A percentile compares a stretch with the other conserved stretches of the same genome.
Evolutionary conservation across 2,113 vertebrate species (phyloP).

Genomic region (Lasiurus cinereus): DNA sequence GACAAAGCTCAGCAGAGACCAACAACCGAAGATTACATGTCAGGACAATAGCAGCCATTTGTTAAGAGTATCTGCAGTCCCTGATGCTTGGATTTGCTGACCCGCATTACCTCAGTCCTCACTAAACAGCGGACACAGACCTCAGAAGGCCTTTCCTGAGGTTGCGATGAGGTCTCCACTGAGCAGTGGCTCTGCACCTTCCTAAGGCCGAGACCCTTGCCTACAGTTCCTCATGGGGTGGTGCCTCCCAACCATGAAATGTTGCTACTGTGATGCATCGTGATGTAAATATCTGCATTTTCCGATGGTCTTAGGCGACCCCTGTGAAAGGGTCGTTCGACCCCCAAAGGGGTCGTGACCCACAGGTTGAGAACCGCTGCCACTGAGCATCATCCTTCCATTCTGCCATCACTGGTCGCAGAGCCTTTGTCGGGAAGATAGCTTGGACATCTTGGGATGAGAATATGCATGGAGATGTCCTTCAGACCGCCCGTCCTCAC

Average conservation of each 20-base stretch:
- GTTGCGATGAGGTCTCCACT: not conserved
- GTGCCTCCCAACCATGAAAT: no score
- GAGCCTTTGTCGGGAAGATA: no score
- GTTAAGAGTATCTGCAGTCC: not conserved
- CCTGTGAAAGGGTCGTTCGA: no score
- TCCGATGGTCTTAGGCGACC: no score
- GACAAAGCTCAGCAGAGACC: slow-evolving; percentile 1
- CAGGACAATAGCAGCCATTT: not conserved
- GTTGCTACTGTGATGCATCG: no score
- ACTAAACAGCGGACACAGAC: not conserved
- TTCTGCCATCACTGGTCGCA: not conserved
- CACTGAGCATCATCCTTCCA: not conserved
- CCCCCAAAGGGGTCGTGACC: no score
- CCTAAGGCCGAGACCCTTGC: no score
- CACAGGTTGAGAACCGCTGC: no score
- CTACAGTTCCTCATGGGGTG: no score
- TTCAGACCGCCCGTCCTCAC: not conserved
- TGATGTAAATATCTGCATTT: no score
- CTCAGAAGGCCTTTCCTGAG: not conserved
- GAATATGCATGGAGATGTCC: not conserved
- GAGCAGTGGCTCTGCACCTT: no score
- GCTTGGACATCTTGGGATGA: not conserved
- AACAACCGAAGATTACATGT: not conserved
- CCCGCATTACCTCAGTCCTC: not conserved
- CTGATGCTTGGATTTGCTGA: not conserved